phyloP scores from a whole-genome alignment of 2,113 vertebrate species.

The Notiomystis cincta region DNA sequence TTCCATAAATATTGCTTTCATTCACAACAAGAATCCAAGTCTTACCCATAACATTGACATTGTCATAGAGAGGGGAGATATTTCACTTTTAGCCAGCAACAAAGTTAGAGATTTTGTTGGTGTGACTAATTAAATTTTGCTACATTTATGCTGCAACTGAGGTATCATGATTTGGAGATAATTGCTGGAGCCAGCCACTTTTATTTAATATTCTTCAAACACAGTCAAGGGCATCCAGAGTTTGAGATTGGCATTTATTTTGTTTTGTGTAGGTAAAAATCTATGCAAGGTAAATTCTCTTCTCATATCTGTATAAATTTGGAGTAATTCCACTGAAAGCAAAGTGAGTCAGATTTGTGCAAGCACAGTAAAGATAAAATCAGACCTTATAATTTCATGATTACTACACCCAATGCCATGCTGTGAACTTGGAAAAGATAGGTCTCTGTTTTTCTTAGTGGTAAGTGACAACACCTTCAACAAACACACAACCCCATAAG shows the following conservation, averaged over 20 bases:
- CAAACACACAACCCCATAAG: background rate
- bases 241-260: background rate
- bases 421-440: background rate
- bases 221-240: background rate
- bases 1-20: constrained; percentile 23
- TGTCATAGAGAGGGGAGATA: background rate
- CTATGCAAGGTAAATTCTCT: background rate
- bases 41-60: background rate
- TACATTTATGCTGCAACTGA: background rate
- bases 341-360: background rate
- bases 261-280: background rate
- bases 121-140: constrained; percentile 39
- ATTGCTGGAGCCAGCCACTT: background rate
- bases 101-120: constrained; percentile 1
- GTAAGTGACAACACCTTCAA: background rate
- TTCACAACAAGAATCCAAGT: background rate
- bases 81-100: constrained; percentile 5
- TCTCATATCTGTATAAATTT: background rate
- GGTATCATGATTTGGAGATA: constrained; percentile 11
- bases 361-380: background rate
- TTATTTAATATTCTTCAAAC: constrained; percentile 25
- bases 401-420: background rate
- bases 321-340: background rate
- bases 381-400: background rate
- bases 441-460: background rate